Evolutionary conservation across 2,113 vertebrate species (phyloP).

Genomic region (Tragelaphus buxtoni): DNA sequence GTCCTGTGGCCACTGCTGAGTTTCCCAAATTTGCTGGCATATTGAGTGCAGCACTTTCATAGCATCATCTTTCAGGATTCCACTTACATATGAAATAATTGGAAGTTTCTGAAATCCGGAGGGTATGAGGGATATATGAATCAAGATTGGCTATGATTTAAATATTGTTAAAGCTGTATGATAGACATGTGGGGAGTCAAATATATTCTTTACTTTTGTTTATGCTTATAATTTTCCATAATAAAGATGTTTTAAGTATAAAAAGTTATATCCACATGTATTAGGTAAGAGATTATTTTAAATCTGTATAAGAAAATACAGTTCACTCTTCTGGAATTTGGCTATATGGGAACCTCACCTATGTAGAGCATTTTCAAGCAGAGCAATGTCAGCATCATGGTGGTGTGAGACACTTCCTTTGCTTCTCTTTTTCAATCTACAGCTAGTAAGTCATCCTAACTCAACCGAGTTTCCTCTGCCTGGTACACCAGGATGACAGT

Average conservation of each 20-base stretch:
- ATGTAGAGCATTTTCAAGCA: neutral
- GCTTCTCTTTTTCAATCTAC: neutral
- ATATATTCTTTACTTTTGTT: neutral
- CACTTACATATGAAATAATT: neutral
- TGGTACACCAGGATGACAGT: no score
- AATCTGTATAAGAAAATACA: neutral
- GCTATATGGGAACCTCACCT: neutral
- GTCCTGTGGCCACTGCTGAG: no score
- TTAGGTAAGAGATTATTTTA: neutral
- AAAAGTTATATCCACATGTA: neutral
- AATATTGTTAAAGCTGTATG: neutral
- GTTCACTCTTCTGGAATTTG: neutral
- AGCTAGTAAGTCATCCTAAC: neutral
- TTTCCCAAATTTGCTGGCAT: no score
- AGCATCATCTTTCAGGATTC: no score
- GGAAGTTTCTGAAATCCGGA: neutral
- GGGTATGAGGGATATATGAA: neutral
- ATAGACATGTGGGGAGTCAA: neutral
- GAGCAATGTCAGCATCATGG: neutral
- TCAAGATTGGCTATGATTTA: neutral
- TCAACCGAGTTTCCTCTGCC: neutral
- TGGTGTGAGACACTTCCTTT: neutral
- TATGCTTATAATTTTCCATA: conserved; percentile 16
- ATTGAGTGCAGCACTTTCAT: no score
- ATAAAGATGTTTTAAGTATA: neutral